These are phyloP conservation scores for Cryptotis parvus DNA, from an alignment of 2,113 vertebrate genomes.

Conservation along the genomic window DNA sequence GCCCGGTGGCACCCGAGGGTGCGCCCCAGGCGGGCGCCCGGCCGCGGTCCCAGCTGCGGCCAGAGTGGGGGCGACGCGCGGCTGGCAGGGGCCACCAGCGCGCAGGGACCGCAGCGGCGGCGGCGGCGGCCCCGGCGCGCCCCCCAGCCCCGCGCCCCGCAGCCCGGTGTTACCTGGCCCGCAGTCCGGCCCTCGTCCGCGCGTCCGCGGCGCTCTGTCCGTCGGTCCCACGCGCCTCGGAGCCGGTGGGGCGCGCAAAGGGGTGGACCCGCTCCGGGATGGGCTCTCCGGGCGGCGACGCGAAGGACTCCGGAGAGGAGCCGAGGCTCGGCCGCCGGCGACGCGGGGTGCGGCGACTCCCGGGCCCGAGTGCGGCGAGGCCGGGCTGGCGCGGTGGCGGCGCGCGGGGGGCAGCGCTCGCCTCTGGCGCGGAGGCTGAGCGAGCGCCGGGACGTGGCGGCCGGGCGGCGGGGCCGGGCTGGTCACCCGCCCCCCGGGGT, in stretches of 20 bases:
- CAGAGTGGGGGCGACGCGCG: too few species aligned
- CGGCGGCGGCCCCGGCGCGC: neutral
- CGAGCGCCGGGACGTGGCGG: conserved; percentile 69
- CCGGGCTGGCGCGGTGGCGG: conserved; percentile 54
- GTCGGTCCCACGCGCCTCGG: conserved; percentile 37
- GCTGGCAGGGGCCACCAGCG: too few species aligned
- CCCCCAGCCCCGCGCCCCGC: conserved; percentile 48
- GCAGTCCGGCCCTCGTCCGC: conserved; percentile 58
- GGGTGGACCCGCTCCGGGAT: neutral
- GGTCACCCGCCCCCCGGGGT: conserved; percentile 80
- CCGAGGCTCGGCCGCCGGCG: too few species aligned
- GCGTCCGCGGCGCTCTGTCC: conserved; percentile 28
- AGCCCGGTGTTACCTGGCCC: conserved; percentile 70
- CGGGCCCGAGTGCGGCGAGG: conserved; percentile 7
- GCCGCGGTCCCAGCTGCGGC: too few species aligned
- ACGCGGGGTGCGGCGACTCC: too few species aligned
- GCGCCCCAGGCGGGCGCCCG: neutral
- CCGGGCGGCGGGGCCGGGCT: conserved; percentile 66
- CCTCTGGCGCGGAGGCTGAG: conserved; percentile 70
- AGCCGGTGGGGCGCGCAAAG: neutral
- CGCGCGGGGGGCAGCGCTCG: conserved; percentile 61
- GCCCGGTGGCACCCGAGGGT: neutral
- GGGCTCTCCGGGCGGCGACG: too few species aligned
- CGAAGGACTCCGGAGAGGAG: too few species aligned
- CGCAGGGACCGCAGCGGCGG: neutral